Conservation (phyloP, 2,797 vertebrate genomes). For the Hyperoplus immaculatus region DNA sequence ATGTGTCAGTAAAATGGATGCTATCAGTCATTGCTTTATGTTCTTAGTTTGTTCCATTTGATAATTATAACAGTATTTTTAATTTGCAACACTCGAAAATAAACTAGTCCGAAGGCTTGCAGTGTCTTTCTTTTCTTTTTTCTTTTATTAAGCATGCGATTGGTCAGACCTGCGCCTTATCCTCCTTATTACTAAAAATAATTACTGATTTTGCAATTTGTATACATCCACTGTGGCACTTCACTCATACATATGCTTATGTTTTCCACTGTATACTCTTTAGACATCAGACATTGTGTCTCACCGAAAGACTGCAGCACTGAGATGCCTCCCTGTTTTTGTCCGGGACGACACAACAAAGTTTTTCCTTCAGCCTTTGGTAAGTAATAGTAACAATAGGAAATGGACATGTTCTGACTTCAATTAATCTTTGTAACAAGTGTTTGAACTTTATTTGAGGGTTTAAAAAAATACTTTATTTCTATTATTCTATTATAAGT, state of each 20-base stretch:
- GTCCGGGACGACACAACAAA: not conserved
- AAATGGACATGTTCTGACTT: not conserved
- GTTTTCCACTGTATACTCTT: not conserved
- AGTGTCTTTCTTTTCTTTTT: no score
- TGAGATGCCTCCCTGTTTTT: not conserved
- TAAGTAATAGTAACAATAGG: not conserved
- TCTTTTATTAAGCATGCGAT: no score
- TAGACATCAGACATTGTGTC: not conserved
- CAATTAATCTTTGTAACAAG: no score
- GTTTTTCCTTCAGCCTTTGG: not conserved
- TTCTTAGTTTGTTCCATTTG: no score
- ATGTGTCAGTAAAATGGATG: not conserved
- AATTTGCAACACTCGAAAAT: no score
- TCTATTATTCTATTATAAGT: no score
- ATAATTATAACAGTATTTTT: no score
- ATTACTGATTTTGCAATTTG: not conserved
- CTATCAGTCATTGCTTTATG: not conserved
- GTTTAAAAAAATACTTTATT: no score
- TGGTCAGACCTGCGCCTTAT: not conserved
- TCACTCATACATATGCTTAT: not conserved
- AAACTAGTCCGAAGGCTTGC: no score
- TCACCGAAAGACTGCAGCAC: not conserved
- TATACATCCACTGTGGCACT: not conserved
- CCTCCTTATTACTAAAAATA: not conserved
- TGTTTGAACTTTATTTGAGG: no score